phyloP scores from a whole-genome alignment of 2,888 invertebrate species.

The Lagria hirta region DNA sequence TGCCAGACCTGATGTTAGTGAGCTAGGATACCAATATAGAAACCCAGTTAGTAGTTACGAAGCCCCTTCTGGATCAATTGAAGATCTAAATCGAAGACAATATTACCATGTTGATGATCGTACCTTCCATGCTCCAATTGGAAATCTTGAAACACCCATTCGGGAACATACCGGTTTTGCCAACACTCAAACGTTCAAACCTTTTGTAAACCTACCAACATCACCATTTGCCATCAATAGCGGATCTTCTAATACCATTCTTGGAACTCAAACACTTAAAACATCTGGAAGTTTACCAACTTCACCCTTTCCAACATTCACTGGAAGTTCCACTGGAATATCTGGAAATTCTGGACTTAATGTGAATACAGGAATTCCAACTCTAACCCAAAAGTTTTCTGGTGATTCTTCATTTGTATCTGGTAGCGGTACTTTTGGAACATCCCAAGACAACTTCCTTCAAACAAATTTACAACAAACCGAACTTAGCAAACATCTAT shows the following conservation, averaged over 20 bases:
- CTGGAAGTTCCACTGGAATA: background rate
- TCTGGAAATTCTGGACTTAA: background rate
- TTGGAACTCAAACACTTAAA: background rate
- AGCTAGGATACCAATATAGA: constrained; percentile 50
- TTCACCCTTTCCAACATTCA: background rate
- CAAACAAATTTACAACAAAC: too few relatives aligned
- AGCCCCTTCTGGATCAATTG: constrained; percentile 44
- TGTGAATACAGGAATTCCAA: too few relatives aligned
- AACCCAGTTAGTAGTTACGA: constrained; percentile 55
- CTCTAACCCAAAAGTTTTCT: too few relatives aligned
- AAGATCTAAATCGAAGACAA: constrained; percentile 5
- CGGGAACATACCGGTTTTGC: constrained; percentile 2
- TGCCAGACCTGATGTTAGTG: constrained; percentile 2
- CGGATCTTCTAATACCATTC: background rate
- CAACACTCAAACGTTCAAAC: too few relatives aligned
- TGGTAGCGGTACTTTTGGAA: background rate
- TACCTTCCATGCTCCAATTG: background rate
- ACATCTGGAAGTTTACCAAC: background rate
- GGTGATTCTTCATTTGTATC: too few relatives aligned
- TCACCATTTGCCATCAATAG: too few relatives aligned
- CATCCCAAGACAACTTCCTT: too few relatives aligned
- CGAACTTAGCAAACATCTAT: constrained; percentile 45
- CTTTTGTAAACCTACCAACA: too few relatives aligned
- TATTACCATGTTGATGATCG: constrained; percentile 11
- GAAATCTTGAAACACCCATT: constrained; percentile 18